Conservation (phyloP, 2,797 vertebrate species). For the Mastacembelus armatus region DNA sequence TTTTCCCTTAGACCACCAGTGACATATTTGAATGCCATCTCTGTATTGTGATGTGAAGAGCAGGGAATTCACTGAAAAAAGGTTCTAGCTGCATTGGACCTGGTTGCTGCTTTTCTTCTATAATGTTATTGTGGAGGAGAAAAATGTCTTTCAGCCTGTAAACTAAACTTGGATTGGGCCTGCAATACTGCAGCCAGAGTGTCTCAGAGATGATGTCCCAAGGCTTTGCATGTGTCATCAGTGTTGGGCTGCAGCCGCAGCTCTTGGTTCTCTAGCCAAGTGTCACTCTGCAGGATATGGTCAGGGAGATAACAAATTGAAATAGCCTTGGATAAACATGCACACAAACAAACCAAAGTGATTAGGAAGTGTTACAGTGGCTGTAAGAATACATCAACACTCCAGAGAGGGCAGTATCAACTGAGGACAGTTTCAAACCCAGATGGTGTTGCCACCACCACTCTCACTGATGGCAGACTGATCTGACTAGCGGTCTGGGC, state of each 20-base stretch:
- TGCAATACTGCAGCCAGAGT: conserved; percentile 40
- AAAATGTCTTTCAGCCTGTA: conserved; percentile 19
- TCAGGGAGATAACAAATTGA: conserved; percentile 34
- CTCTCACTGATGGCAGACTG: conserved; percentile 46
- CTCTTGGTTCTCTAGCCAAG: conserved; percentile 39
- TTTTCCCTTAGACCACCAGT: conserved; percentile 12
- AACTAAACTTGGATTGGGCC: conserved; percentile 42
- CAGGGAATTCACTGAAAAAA: conserved; percentile 17
- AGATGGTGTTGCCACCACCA: conserved; percentile 37
- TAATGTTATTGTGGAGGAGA: conserved; percentile 25
- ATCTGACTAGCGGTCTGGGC: conserved; percentile 59
- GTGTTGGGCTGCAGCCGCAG: conserved; percentile 28
- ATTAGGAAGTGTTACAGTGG: conserved; percentile 38
- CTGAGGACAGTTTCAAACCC: conserved; percentile 41
- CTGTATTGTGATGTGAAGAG: neutral
- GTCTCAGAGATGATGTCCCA: conserved; percentile 39
- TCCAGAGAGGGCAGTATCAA: conserved; percentile 14
- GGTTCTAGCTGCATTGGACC: neutral
- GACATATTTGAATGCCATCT: conserved; percentile 26
- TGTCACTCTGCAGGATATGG: conserved; percentile 48
- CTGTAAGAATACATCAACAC: conserved; percentile 34
- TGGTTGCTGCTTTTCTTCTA: conserved; percentile 2
- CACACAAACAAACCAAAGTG: conserved; percentile 17
- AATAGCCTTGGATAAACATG: conserved; percentile 36
- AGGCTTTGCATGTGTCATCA: conserved; percentile 54